These are phyloP conservation scores for Ptychoptera albimana DNA, from an alignment of 2,888 invertebrate genomes.

Conservation along the genomic window DNA sequence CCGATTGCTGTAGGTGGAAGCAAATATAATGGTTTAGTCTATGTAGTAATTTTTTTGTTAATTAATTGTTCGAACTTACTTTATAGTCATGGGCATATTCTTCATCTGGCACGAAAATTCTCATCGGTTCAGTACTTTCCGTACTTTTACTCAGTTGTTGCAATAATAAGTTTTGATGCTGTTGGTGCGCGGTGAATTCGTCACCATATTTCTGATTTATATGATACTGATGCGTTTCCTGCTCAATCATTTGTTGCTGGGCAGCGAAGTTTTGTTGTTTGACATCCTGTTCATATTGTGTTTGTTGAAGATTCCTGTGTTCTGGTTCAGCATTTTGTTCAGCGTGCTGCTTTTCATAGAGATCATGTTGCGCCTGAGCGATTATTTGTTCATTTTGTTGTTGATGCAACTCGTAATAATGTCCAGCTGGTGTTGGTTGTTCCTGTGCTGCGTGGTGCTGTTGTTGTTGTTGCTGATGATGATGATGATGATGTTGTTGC, in stretches of 20 bases:
- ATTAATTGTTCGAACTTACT: no score
- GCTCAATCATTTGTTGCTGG: constrained; percentile 7
- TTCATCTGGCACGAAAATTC: constrained; percentile 35
- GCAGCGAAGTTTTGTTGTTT: constrained; percentile 4
- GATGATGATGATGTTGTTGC: constrained; percentile 12
- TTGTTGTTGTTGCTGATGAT: constrained; percentile 18
- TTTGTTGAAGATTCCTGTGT: constrained; percentile 12
- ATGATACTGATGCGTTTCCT: constrained; percentile 12
- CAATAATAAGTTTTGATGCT: constrained; percentile 23
- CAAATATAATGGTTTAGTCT: no score
- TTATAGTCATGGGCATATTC: constrained; percentile 13
- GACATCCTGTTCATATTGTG: constrained; percentile 11
- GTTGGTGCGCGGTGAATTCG: constrained; percentile 19
- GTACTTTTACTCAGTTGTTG: constrained; percentile 22
- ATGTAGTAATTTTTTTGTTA: no score
- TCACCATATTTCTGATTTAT: constrained; percentile 4
- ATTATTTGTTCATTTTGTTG: no score
- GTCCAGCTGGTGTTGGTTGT: no score
- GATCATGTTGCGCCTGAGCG: no score
- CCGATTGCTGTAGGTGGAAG: no score
- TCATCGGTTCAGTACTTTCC: constrained; percentile 25
- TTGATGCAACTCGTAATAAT: no score
- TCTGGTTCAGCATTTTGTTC: constrained; percentile 4
- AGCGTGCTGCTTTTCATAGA: constrained; percentile 8
- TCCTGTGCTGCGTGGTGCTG: no score